Percentiles rank a stretch among this genome's conserved stretches.
Evolutionary conservation across 2,888 invertebrate genomes (phyloP).

Genomic region (Callimorpha dominula): DNA sequence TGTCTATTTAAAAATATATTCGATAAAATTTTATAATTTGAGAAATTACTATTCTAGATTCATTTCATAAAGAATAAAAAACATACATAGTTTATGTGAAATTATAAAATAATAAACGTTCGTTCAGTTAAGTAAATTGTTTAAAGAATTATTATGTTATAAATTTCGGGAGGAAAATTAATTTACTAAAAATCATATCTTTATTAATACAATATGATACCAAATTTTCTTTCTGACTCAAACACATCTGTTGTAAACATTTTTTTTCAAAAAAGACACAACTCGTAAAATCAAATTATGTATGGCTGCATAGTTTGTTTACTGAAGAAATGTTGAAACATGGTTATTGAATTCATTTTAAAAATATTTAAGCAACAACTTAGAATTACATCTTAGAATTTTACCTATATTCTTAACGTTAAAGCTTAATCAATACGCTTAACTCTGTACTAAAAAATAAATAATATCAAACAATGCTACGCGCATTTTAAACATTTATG

Average conservation of each 20-base stretch:
- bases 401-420: not conserved
- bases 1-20: constrained; percentile 23
- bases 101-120: too few species aligned
- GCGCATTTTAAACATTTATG: not conserved
- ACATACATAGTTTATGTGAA: too few species aligned
- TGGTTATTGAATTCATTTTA: constrained; percentile 51
- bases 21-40: not conserved
- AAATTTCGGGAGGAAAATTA: too few species aligned
- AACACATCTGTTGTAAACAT: too few species aligned
- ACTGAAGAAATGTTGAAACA: constrained; percentile 44
- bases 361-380: not conserved
- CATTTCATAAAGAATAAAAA: too few species aligned
- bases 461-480: not conserved
- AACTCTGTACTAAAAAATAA: not conserved
- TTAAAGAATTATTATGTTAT: too few species aligned
- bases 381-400: not conserved
- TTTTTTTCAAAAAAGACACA: not conserved
- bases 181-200: too few species aligned
- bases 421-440: not conserved
- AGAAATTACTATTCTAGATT: too few species aligned
- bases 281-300: constrained; percentile 49
- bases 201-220: not conserved
- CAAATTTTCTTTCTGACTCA: not conserved
- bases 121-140: too few species aligned
- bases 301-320: constrained; percentile 70